phyloP scores from a whole-genome alignment of 2,888 invertebrate genomes.

The Ectobius pallidus region DNA sequence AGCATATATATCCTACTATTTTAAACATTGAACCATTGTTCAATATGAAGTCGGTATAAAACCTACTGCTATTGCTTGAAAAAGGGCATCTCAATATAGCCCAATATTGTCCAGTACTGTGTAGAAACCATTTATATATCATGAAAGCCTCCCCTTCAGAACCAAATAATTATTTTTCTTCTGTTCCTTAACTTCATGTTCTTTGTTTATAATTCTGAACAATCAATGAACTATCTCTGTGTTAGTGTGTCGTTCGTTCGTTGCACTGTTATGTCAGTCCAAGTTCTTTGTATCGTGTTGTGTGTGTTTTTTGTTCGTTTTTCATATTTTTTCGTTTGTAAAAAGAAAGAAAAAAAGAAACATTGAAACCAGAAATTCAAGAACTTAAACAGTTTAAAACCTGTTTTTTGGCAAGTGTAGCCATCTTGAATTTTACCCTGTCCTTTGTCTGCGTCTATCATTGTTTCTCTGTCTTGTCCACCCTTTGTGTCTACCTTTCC shows the following conservation, averaged over 20 bases:
- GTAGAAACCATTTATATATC: slow-evolving; percentile 27
- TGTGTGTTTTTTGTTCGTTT: slow-evolving; percentile 41
- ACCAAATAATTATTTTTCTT: background rate
- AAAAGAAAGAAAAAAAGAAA: slow-evolving; percentile 34
- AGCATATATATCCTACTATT: too few relatives aligned
- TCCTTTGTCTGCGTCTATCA: slow-evolving; percentile 84
- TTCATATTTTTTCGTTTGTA: slow-evolving; percentile 21
- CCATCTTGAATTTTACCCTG: slow-evolving; percentile 58
- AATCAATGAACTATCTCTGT: slow-evolving; percentile 37
- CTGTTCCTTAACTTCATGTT: slow-evolving; percentile 6
- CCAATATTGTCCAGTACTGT: slow-evolving; percentile 13
- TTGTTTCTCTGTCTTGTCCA: slow-evolving; percentile 61
- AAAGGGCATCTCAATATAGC: too few relatives aligned
- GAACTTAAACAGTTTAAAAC: slow-evolving; percentile 10
- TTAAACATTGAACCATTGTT: too few relatives aligned
- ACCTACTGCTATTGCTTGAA: too few relatives aligned
- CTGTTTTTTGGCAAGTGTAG: slow-evolving; percentile 37
- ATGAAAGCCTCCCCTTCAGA: background rate
- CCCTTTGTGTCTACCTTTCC: background rate
- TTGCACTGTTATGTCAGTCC: slow-evolving; percentile 44
- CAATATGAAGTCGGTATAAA: too few relatives aligned
- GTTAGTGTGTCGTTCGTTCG: slow-evolving; percentile 40
- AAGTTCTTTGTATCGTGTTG: slow-evolving; percentile 40
- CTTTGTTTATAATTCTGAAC: slow-evolving; percentile 22
- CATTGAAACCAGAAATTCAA: slow-evolving; percentile 31